Conservation (phyloP, 2,797 vertebrate species). For the Phataginus tricuspis region DNA sequence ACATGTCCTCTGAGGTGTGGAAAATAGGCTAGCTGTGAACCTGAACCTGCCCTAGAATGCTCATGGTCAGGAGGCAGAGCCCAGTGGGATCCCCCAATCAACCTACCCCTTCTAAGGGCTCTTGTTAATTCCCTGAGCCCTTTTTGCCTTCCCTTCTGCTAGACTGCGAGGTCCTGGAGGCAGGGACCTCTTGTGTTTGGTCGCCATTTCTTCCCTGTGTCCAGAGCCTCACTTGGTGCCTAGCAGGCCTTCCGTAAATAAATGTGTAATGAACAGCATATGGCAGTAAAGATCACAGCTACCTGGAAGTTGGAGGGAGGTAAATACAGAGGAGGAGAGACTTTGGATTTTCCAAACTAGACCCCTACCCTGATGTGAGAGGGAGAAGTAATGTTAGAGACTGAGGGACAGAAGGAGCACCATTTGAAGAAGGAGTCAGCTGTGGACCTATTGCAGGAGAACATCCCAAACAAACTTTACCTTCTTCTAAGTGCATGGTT, state of each 20-base stretch:
- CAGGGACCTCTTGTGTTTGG: not conserved
- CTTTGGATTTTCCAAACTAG: not conserved
- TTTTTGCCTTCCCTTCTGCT: not conserved
- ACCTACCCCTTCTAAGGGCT: not conserved
- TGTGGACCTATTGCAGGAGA: not conserved
- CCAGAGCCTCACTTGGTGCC: not conserved
- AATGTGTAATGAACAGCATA: not conserved
- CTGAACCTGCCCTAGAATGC: not conserved
- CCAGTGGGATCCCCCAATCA: not conserved
- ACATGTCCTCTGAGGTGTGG: constrained; percentile 51
- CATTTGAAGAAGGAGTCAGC: constrained; percentile 6
- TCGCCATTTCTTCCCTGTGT: not conserved
- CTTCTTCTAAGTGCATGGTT: not conserved
- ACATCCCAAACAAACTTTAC: not conserved
- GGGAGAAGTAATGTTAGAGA: not conserved
- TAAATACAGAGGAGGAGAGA: not conserved
- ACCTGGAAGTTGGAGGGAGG: not conserved
- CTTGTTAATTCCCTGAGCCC: not conserved
- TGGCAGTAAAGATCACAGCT: not conserved
- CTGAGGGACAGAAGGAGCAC: not conserved
- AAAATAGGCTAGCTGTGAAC: constrained; percentile 54
- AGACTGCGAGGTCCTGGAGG: not conserved
- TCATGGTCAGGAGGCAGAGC: not conserved
- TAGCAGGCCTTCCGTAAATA: not conserved
- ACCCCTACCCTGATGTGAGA: not conserved